Percentiles rank a stretch among this genome's conserved stretches.
phyloP scores from a whole-genome alignment of 2,888 invertebrate genomes.

The Xiphydria camelus region DNA sequence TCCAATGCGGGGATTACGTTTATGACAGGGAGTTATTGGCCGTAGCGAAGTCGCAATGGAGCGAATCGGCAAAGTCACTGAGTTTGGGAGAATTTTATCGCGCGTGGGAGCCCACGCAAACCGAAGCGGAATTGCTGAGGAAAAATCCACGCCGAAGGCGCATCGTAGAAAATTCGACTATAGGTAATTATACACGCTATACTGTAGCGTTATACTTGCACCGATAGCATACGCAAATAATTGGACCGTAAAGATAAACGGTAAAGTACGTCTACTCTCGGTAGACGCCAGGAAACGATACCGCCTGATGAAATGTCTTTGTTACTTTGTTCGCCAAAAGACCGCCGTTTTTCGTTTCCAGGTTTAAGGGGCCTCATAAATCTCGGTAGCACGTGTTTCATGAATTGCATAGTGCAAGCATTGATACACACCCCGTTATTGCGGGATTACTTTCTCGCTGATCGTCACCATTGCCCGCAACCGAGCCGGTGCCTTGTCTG shows the following conservation, averaged over 20 bases:
- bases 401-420: conserved; percentile 95
- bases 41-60: conserved; percentile 54
- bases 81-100: conserved; percentile 55
- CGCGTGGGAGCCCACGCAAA: conserved; percentile 77
- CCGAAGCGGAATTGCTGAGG: conserved; percentile 75
- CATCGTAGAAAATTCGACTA: conserved; percentile 79
- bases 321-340: too few relatives aligned
- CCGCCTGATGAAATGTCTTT: too few relatives aligned
- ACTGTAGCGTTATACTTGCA: too few relatives aligned
- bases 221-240: too few relatives aligned
- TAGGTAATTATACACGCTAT: too few relatives aligned
- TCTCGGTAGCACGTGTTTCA: conserved; percentile 96
- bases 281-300: too few relatives aligned
- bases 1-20: conserved; percentile 88
- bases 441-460: conserved; percentile 93
- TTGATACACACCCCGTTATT: conserved; percentile 93
- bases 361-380: conserved; percentile 92
- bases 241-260: too few relatives aligned
- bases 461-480: conserved; percentile 83
- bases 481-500: conserved; percentile 89
- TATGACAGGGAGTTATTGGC: conserved; percentile 73
- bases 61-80: conserved; percentile 53
- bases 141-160: conserved; percentile 78
- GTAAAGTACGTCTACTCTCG: too few relatives aligned
- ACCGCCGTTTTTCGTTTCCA: too few relatives aligned